A percentile compares a stretch with the other conserved stretches of the same genome.
Conservation (phyloP, 2,797 vertebrate genomes). For the Furcifer pardalis region DNA sequence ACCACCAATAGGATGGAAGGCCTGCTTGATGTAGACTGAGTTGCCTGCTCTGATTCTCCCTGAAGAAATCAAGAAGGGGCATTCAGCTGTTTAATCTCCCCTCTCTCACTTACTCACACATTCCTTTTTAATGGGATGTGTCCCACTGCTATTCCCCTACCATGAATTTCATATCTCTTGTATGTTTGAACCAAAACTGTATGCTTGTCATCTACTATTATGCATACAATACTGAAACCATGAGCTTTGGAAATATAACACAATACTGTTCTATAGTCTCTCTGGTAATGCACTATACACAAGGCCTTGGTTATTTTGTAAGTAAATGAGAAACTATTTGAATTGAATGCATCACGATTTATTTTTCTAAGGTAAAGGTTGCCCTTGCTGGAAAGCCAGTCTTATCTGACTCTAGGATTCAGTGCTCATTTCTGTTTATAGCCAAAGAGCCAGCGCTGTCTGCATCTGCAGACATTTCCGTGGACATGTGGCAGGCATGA, state of each 20-base stretch:
- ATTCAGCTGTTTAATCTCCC: background rate
- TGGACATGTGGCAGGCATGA: too few species aligned
- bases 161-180: background rate
- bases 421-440: too few species aligned
- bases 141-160: background rate
- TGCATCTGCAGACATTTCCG: too few species aligned
- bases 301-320: background rate
- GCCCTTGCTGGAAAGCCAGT: too few species aligned
- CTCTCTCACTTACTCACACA: background rate
- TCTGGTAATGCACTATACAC: background rate
- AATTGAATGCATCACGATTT: background rate
- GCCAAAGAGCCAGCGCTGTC: too few species aligned
- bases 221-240: background rate
- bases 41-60: background rate
- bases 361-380: too few species aligned
- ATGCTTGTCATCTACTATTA: background rate
- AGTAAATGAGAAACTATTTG: background rate
- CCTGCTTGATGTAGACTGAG: background rate
- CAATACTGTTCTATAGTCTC: background rate
- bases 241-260: background rate
- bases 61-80: background rate
- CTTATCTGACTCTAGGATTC: too few species aligned
- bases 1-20: background rate
- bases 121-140: background rate
- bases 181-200: background rate